phyloP scores from a whole-genome alignment of 1,140 invertebrate species.

The Nasonia giraulti region DNA sequence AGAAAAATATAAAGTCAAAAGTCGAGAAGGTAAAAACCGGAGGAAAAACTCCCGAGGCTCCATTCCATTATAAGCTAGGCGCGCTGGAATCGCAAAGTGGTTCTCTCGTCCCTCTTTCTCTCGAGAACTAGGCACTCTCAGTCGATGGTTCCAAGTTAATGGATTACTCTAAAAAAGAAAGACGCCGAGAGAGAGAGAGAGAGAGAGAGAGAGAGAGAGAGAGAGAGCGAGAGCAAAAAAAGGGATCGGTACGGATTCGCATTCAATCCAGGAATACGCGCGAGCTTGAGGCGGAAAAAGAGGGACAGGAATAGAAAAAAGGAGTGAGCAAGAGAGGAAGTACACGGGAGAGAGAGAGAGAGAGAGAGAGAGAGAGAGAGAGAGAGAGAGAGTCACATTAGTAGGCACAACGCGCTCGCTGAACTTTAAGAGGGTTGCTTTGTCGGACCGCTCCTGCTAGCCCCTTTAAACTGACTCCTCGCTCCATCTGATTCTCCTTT shows the following conservation, averaged over 20 bases:
- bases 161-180: constrained; percentile 52
- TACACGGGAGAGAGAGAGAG: not conserved
- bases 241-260: constrained; percentile 48
- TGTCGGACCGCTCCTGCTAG: constrained; percentile 68
- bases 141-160: constrained; percentile 50
- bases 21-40: not conserved
- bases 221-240: constrained; percentile 19
- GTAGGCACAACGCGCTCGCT: constrained; percentile 65
- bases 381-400: constrained; percentile 58
- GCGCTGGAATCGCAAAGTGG: constrained; percentile 48
- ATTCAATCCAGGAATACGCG: constrained; percentile 52
- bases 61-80: constrained; percentile 48
- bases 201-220: not conserved
- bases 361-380: not conserved
- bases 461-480: constrained; percentile 70
- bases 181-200: not conserved
- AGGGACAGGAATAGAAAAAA: constrained; percentile 22
- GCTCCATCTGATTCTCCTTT: constrained; percentile 38
- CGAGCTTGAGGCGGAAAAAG: constrained; percentile 50
- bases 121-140: constrained; percentile 41
- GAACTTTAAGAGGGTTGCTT: constrained; percentile 74
- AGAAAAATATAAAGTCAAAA: not conserved
- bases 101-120: constrained; percentile 23
- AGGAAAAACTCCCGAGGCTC: constrained; percentile 30
- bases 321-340: not conserved